Evolutionary conservation across 1,140 invertebrate genomes (phyloP).

Genomic region (Campodea augens): DNA sequence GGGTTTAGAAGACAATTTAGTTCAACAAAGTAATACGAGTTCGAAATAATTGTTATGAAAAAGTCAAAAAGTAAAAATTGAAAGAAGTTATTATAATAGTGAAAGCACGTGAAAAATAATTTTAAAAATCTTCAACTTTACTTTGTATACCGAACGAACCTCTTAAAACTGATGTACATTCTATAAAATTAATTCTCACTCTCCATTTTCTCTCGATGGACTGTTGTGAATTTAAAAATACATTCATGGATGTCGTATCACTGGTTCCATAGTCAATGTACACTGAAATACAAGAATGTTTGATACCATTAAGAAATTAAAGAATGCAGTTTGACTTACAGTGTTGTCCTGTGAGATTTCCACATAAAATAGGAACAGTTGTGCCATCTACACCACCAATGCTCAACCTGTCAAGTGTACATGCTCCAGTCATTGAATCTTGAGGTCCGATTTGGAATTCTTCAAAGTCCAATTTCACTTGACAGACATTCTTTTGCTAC

Average conservation of each 20-base stretch:
- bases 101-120: too few species aligned
- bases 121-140: too few species aligned
- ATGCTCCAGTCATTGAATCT: slow-evolving; percentile 25
- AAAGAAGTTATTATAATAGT: background rate
- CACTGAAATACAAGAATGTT: slow-evolving; percentile 32
- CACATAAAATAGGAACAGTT: slow-evolving; percentile 59
- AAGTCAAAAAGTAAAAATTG: background rate
- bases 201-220: background rate
- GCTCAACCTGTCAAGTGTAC: background rate
- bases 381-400: slow-evolving; percentile 27
- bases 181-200: background rate
- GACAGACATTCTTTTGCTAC: background rate
- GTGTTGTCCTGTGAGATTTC: slow-evolving; percentile 58
- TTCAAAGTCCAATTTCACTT: slow-evolving; percentile 42
- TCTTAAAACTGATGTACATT: background rate
- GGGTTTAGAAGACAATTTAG: slow-evolving; percentile 10
- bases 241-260: slow-evolving; percentile 46
- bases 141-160: too few species aligned
- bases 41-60: too few species aligned
- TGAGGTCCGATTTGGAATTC: slow-evolving; percentile 50
- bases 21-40: too few species aligned
- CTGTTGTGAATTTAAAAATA: background rate
- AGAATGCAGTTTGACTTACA: slow-evolving; percentile 34
- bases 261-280: slow-evolving; percentile 50
- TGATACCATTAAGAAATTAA: background rate